These are phyloP conservation scores for Gnatocerus cornutus DNA, from an alignment of 2,888 invertebrate genomes.

Conservation along the genomic window DNA sequence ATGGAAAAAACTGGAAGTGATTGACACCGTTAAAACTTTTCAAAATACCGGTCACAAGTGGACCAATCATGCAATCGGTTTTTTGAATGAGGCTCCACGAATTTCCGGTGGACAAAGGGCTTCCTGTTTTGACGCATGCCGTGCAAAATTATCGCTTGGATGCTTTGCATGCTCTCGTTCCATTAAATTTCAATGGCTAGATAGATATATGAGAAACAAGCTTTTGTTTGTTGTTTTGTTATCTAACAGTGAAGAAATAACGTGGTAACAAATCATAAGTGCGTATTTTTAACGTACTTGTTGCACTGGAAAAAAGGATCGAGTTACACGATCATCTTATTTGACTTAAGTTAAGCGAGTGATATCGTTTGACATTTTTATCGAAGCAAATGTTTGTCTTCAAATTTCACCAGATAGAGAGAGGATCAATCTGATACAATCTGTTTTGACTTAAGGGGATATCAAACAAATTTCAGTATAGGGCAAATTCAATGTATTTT, in stretches of 20 bases:
- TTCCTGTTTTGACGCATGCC: constrained; percentile 39
- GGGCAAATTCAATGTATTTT: too few relatives aligned
- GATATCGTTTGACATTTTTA: too few relatives aligned
- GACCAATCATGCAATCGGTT: constrained; percentile 17
- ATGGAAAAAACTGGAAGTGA: constrained; percentile 24
- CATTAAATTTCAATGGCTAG: background rate
- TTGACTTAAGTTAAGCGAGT: too few relatives aligned
- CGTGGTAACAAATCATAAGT: too few relatives aligned
- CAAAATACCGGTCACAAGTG: constrained; percentile 29
- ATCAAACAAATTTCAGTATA: too few relatives aligned
- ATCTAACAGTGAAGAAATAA: constrained; percentile 2
- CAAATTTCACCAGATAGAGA: too few relatives aligned
- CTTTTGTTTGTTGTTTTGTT: constrained; percentile 8
- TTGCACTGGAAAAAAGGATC: too few relatives aligned
- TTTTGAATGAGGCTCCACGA: constrained; percentile 17
- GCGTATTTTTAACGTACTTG: too few relatives aligned
- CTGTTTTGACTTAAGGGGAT: too few relatives aligned
- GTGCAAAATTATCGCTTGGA: constrained; percentile 42
- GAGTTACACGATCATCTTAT: too few relatives aligned
- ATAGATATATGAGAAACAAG: constrained; percentile 14
- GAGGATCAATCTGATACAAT: too few relatives aligned
- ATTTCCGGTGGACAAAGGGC: constrained; percentile 38
- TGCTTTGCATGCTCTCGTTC: constrained; percentile 44
- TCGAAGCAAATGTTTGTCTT: too few relatives aligned
- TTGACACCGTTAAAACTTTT: constrained; percentile 22